phyloP scores from a whole-genome alignment of 2,113 vertebrate genomes.

The Microcebus griseorufus region DNA sequence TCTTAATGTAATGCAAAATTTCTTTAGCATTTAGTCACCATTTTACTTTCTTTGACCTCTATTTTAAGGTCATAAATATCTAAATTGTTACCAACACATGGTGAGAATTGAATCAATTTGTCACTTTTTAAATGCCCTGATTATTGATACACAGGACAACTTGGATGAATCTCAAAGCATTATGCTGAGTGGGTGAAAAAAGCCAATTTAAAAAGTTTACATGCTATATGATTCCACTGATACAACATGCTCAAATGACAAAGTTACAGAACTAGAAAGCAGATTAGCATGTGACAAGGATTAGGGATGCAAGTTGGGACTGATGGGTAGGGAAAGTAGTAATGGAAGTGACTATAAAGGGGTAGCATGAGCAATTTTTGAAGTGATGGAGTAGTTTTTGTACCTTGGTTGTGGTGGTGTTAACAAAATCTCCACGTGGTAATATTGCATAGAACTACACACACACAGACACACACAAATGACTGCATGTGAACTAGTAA shows the following conservation, averaged over 20 bases:
- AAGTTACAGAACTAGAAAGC: background rate
- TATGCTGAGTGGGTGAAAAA: background rate
- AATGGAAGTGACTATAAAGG: background rate
- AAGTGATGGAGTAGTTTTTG: background rate
- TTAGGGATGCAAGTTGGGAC: background rate
- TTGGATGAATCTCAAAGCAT: background rate
- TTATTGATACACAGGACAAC: background rate
- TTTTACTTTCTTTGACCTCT: background rate
- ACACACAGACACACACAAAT: background rate
- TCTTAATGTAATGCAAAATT: background rate
- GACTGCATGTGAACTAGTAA: background rate
- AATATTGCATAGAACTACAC: background rate
- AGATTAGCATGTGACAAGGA: background rate
- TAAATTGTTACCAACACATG: background rate
- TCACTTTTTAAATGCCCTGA: background rate
- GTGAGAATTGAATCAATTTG: background rate
- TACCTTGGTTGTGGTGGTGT: background rate
- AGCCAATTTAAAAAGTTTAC: background rate
- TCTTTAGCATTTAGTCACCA: background rate
- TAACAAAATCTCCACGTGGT: background rate
- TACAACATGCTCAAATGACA: background rate
- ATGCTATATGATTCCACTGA: background rate
- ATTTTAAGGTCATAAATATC: background rate
- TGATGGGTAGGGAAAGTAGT: accelerated
- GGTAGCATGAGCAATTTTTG: background rate